A percentile compares a stretch with the other conserved stretches of the same genome.
These are phyloP conservation scores for Crotalus viridis DNA, from an alignment of 2,113 vertebrate genomes.

Conservation along the genomic window DNA sequence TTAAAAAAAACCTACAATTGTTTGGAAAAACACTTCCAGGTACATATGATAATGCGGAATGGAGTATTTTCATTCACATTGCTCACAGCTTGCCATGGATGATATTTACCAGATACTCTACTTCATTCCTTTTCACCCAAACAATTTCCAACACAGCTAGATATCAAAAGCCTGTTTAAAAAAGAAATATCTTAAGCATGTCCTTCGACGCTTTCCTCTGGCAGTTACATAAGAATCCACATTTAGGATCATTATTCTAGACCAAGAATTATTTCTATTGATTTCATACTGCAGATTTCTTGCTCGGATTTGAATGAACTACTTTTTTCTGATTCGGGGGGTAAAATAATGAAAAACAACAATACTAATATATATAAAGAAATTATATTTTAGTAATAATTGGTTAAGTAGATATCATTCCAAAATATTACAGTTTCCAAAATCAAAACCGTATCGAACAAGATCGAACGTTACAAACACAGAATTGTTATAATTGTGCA, in stretches of 20 bases:
- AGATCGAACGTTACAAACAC: background rate
- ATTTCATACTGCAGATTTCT: background rate
- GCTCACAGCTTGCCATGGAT: background rate
- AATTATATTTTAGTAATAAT: slow-evolving; percentile 17
- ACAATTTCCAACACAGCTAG: background rate
- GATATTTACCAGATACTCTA: background rate
- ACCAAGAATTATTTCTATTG: background rate
- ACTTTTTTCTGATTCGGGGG: slow-evolving; percentile 10
- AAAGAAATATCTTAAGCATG: background rate
- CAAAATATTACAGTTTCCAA: background rate
- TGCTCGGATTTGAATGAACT: slow-evolving; percentile 40
- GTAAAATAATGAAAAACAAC: slow-evolving; percentile 26
- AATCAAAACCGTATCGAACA: background rate
- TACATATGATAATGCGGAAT: background rate
- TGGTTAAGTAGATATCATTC: background rate
- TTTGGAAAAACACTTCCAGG: background rate
- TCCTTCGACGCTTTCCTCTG: background rate
- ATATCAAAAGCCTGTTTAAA: background rate
- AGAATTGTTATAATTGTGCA: background rate
- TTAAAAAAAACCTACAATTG: background rate
- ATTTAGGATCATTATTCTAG: background rate
- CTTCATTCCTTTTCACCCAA: background rate
- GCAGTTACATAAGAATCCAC: background rate
- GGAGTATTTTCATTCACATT: background rate
- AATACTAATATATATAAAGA: slow-evolving; percentile 3